Evolutionary conservation across 2,888 invertebrate species (phyloP).

Genomic region (Meganola albula): DNA sequence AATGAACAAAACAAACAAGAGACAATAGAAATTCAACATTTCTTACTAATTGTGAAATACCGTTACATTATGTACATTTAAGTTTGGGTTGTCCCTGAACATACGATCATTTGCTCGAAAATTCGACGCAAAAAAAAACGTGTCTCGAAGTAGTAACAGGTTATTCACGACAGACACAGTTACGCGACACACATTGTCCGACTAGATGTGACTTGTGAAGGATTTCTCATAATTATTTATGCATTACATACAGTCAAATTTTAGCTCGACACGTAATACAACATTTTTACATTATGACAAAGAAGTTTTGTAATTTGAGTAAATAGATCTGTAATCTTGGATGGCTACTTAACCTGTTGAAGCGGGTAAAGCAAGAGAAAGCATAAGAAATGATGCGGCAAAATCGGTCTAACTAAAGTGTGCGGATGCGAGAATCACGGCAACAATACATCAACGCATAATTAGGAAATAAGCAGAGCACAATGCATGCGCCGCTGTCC

Average conservation of each 20-base stretch:
- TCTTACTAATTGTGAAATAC: no score
- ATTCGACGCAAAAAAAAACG: constrained; percentile 19
- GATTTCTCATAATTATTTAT: constrained; percentile 6
- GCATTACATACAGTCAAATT: background rate
- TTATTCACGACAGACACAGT: constrained; percentile 58
- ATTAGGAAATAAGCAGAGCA: constrained; percentile 48
- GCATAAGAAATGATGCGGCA: constrained; percentile 45
- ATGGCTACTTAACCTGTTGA: constrained; percentile 21
- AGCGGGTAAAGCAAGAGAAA: constrained; percentile 36
- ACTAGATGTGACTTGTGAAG: constrained; percentile 31
- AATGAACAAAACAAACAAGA: no score
- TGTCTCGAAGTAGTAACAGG: constrained; percentile 35
- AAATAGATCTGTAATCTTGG: no score
- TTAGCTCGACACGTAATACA: no score
- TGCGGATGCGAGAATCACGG: constrained; percentile 25
- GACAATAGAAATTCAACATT: no score
- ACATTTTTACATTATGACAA: constrained; percentile 11
- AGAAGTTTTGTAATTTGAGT: no score
- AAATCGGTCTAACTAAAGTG: constrained; percentile 29
- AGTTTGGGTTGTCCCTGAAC: no score
- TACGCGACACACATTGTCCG: constrained; percentile 51
- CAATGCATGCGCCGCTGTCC: constrained; percentile 28
- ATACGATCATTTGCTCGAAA: constrained; percentile 3
- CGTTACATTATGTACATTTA: no score
- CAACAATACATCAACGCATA: constrained; percentile 35